Base-by-base conservation (phyloP, 2,113 vertebrate genomes). In the Gracilinanus agilis region DNA sequence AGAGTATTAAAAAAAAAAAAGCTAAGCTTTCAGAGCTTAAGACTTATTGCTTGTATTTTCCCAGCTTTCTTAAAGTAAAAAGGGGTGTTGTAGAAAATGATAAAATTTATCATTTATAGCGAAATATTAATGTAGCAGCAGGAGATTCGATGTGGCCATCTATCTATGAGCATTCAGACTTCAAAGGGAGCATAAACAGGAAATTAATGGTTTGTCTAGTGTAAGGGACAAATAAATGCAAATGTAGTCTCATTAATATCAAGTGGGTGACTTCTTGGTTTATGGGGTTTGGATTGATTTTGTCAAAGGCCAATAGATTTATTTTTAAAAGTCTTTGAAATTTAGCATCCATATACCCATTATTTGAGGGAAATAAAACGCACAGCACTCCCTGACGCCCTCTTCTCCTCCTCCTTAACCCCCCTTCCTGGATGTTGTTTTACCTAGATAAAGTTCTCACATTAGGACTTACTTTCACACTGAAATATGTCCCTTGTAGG, bases 161-260 rank as follows among this genome's bases (percentile, higher is more conserved):
- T 98, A 99, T 99, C 98, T 98, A 97, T 97, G 98, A 98, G 98
- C 98, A 99, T 99, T 99, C 98, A 98, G 98, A 97, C 98, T 99
- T 99, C 98, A 99, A 98, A 99, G 98, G 98, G 98, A 98, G 98
- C 98, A 99, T 99, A 99, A 99, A 99, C 98, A 98, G 3, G 98
- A 98, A 99, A 99, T 98, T 99, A 99, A 99, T 99, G 98, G 98
- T 99, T 99, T 98, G 98, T 98, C 98, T 98, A 98, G 98, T 98
- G 98, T 99, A 98, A 98, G 98, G 98, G 98, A 99, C 98, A 99
- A 99, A 99, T 99, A 99, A 99, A 99, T 99, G 98, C 98, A 99
- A 99, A 99, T 99, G 98, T 97, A 98, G 97, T 96, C 98, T 99
- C 98, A 99, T 99, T 99, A 99, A 98, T 99, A 99, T 98, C 98